phyloP scores from a whole-genome alignment of 2,113 vertebrate genomes.

The Suncus etruscus region DNA sequence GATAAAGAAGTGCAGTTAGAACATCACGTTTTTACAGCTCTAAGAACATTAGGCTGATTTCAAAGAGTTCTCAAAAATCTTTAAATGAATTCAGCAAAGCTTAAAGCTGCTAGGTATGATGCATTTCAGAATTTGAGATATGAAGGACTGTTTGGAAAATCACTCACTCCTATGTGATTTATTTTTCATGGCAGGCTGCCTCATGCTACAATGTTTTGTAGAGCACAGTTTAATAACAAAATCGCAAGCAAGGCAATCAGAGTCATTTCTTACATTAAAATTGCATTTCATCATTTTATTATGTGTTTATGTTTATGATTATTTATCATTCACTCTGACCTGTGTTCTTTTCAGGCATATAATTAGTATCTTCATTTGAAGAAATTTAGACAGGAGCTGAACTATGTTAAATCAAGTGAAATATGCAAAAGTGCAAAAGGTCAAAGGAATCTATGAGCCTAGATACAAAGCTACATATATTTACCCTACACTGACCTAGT shows the following conservation, averaged over 20 bases:
- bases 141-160: slow-evolving; percentile 68
- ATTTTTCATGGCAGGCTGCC: slow-evolving; percentile 47
- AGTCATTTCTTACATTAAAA: slow-evolving; percentile 55
- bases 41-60: slow-evolving; percentile 79
- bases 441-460: slow-evolving; percentile 19
- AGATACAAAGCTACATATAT: neutral
- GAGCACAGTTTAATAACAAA: slow-evolving; percentile 67
- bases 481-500: neutral
- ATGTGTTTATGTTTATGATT: slow-evolving; percentile 34
- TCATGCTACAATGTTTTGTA: slow-evolving; percentile 70
- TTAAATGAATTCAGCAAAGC: slow-evolving; percentile 72
- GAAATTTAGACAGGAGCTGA: neutral
- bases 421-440: slow-evolving; percentile 77
- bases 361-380: slow-evolving; percentile 69
- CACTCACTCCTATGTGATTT: slow-evolving; percentile 49
- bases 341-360: slow-evolving; percentile 60
- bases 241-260: slow-evolving; percentile 59
- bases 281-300: slow-evolving; percentile 64
- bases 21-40: slow-evolving; percentile 78
- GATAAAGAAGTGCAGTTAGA: slow-evolving; percentile 74
- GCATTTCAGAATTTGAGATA: slow-evolving; percentile 68
- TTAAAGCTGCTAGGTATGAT: slow-evolving; percentile 78
- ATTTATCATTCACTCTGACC: slow-evolving; percentile 61
- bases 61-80: slow-evolving; percentile 64
- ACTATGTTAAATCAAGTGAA: slow-evolving; percentile 23